Evolutionary conservation across 2,888 invertebrate genomes (phyloP), one percentile per base, ranked within the genome.

Genomic region (Idaea aversata): DNA sequence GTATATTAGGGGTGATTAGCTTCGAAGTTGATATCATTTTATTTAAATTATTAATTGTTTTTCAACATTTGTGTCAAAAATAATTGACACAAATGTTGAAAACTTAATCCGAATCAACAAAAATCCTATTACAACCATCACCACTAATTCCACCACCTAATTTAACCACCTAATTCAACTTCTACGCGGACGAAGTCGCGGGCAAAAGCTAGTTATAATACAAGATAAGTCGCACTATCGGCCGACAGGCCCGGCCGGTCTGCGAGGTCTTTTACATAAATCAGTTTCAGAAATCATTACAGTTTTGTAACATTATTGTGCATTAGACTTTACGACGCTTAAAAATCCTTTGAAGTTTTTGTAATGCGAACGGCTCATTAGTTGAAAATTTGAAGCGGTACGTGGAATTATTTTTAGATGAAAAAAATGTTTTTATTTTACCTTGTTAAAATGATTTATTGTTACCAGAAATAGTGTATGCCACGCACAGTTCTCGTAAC

Each of bases 271-370:
- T 7, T 70, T 72, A 68, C 75, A 78, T 81, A 80, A 82, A 83
- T 79, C 80, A 79, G 75, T 71, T 75, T 59, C 67, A 67, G 65
- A 61, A 66, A 67, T 67, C 81, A 79, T 47, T 80, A 77, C 77
- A 80, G 79, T 80, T 79, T 79, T 2, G 25, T 25, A 81, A 78
- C 77, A 78, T 78, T 79, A 76, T 80, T 78, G 70, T 78, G 74
- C 72, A 76, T 67, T 73, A 72, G 65, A 67, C 66, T 78, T 77
- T 76, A 77, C 72, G 73, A 73, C 73, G 72, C 63, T 77, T 71
- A 72, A 72, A 74, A 67, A 68, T 62, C 64, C 70, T 77, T 77
- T 78, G 75, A 78, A 72, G 69, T 72, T 74, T 72, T 75, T 68
- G 70, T 47, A 75, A 76, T 68, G 71, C 70, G 73, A 72, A 63